Percentiles rank a stretch among this genome's conserved stretches.
Evolutionary conservation across 1,140 invertebrate genomes (phyloP).

Genomic region (Macrostomum lignano): DNA sequence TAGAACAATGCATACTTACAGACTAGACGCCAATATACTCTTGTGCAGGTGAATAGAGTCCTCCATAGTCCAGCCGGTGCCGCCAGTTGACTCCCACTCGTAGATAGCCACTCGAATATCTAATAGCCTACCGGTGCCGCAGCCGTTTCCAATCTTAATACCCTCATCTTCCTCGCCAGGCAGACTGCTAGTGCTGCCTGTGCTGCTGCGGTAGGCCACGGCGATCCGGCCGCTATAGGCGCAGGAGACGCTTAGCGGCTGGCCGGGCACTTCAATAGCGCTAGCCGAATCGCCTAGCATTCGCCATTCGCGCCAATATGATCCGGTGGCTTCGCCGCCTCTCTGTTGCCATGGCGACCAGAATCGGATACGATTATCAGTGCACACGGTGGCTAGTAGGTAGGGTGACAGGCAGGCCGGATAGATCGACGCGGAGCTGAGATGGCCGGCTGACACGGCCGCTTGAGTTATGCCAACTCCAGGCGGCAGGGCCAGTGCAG

Average conservation of each 20-base stretch:
- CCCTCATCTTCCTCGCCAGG: no score
- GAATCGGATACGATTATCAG: constrained; percentile 33
- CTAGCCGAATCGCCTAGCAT: constrained; percentile 1
- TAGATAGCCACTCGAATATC: constrained; percentile 64
- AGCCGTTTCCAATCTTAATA: no score
- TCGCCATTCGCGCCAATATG: constrained; percentile 8
- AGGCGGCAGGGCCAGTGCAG: constrained; percentile 51
- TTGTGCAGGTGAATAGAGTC: constrained; percentile 36
- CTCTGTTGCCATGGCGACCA: constrained; percentile 42
- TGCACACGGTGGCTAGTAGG: constrained; percentile 53
- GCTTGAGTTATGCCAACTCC: constrained; percentile 68
- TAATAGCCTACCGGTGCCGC: no score
- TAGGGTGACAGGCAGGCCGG: constrained; percentile 87
- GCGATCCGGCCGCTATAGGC: constrained; percentile 85
- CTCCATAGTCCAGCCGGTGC: constrained; percentile 85
- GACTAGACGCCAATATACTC: constrained; percentile 4
- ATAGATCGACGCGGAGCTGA: constrained; percentile 90
- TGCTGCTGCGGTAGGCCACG: constrained; percentile 46
- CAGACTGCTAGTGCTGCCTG: background rate
- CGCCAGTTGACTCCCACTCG: constrained; percentile 92
- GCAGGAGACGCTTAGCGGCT: constrained; percentile 63
- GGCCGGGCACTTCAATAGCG: constrained; percentile 8
- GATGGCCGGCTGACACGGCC: constrained; percentile 65
- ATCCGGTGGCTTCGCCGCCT: constrained; percentile 16
- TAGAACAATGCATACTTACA: no score